Conservation (phyloP, 2,113 vertebrate genomes). For the Regulus satrapa region DNA sequence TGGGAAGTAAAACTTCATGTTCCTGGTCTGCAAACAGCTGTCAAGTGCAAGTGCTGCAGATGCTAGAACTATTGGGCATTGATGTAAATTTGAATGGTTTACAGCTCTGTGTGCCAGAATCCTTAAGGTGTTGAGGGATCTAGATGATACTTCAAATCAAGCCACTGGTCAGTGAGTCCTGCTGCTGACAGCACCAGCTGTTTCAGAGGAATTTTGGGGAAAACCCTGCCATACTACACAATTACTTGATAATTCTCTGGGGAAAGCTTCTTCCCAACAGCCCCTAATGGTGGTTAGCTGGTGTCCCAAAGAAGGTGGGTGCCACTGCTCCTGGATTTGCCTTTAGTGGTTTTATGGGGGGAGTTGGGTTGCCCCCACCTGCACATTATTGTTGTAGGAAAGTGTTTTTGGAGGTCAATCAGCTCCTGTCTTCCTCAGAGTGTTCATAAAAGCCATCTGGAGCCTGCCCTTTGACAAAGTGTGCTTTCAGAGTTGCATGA, state of each 20-base stretch:
- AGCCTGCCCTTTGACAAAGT: not conserved
- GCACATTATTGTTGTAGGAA: accelerated
- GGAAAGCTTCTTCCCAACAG: not conserved
- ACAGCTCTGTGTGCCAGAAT: not conserved
- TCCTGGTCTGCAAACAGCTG: not conserved
- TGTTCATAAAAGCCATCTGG: not conserved
- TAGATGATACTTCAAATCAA: not conserved
- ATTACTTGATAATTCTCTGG: not conserved
- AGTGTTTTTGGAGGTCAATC: not conserved
- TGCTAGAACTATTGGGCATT: not conserved
- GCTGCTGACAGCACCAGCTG: not conserved
- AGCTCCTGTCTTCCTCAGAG: not conserved
- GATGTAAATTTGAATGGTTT: not conserved
- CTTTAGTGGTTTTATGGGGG: not conserved
- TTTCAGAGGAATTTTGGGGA: not conserved
- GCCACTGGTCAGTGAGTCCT: not conserved
- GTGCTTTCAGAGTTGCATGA: not conserved
- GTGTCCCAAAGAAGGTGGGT: not conserved
- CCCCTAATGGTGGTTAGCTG: not conserved
- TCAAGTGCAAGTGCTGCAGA: not conserved
- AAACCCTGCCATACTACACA: not conserved
- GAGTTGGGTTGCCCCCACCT: not conserved
- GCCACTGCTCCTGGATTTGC: not conserved
- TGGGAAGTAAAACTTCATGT: not conserved
- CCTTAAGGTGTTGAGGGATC: not conserved